Base-by-base conservation (phyloP, 2,797 vertebrate genomes). In the Macropodus opercularis region DNA sequence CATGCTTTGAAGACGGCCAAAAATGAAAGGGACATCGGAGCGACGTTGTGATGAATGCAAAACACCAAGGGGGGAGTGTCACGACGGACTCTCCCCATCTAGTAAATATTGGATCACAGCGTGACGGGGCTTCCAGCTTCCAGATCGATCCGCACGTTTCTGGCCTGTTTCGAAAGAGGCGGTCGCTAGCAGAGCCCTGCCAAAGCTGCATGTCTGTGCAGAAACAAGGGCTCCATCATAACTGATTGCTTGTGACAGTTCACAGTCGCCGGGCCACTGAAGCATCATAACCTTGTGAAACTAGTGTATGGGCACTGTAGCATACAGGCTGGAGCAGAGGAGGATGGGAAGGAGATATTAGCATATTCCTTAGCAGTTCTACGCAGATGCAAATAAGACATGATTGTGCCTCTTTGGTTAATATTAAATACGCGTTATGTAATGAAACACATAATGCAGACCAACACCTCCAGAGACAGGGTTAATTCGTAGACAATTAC, bases 181-280 rank as follows among this genome's bases (percentile, higher is more conserved):
- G 34, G 81, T 81, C 32, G 51, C 68, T 53, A 61, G 77, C 74
- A 61, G 58, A 81, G 77, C 67, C 53, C 72, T 82, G 81, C 81
- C 87, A 90, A 72, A 75, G 84, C 84, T 54, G 80, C 80, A 79
- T 84, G 80, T 90, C 84, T 87, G 78, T 87, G 81, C 80, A 85
- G 77, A 80, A 86, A 88, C 80, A 78, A 85, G 79, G 86, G 84
- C 86, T 90, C 83, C 83, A 87, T 90, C 86, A 87, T 79, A 82
- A 73, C 72, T 89, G 87, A 91, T 91, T 85, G 77, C 81, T 87
- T 88, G 86, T 90, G 87, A 91, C 90, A 91, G 90, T 87, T 88
- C 86, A 85, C 87, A 89, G 88, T 90, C 78, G 79, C 85, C 60
- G 68, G 84, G 85, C 89, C 87, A 87, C 82, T 89, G 89, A 86